Percentiles rank a stretch among this genome's conserved stretches.
phyloP scores from a whole-genome alignment of 1,140 invertebrate genomes.

The Aphidius ervi region DNA sequence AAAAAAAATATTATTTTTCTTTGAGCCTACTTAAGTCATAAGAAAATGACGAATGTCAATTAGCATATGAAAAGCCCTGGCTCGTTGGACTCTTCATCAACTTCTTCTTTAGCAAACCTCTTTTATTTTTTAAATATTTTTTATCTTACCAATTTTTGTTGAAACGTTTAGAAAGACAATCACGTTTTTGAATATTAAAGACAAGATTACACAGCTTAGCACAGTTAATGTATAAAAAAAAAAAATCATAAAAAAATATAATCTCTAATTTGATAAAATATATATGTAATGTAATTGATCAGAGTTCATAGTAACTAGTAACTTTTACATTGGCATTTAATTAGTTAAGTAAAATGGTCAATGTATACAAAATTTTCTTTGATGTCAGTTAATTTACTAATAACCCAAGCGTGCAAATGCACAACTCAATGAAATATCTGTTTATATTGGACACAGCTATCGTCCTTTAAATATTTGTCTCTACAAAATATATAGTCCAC shows the following conservation, averaged over 20 bases:
- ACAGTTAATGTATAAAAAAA: constrained; percentile 23
- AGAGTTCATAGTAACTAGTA: neutral
- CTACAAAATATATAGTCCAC: constrained; percentile 29
- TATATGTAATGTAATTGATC: too few relatives aligned
- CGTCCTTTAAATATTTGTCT: constrained; percentile 51
- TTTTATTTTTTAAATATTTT: neutral
- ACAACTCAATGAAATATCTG: neutral
- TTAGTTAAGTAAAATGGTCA: constrained; percentile 50
- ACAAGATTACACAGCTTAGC: constrained; percentile 54
- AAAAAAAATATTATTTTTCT: constrained; percentile 11
- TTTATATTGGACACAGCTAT: constrained; percentile 7
- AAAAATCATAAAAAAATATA: constrained; percentile 35
- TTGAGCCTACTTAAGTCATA: constrained; percentile 50
- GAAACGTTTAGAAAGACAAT: constrained; percentile 49
- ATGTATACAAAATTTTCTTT: constrained; percentile 45
- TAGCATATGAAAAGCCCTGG: constrained; percentile 54
- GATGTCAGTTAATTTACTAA: constrained; percentile 55
- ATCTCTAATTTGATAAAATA: constrained; percentile 32
- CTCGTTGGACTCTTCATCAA: constrained; percentile 19
- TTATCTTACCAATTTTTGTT: too few relatives aligned
- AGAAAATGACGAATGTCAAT: constrained; percentile 54
- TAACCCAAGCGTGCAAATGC: constrained; percentile 38
- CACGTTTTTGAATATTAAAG: constrained; percentile 58
- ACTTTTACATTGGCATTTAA: constrained; percentile 36
- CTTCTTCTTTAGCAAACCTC: neutral